Conservation (phyloP, 2,113 vertebrate genomes). For the Craseonycteris thonglongyai region DNA sequence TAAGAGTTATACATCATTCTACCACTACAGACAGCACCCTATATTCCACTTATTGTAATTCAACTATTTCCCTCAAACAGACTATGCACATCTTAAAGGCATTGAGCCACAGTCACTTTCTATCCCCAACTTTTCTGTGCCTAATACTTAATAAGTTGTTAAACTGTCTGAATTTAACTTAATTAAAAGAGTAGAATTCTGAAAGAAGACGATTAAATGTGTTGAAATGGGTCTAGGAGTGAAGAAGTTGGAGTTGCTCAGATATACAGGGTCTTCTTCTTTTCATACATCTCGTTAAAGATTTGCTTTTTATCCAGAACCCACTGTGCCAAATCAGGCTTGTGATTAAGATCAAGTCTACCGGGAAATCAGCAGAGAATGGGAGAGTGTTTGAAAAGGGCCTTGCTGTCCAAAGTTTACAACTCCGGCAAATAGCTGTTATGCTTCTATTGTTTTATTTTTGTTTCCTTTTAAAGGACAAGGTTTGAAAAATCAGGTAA, state of each 20-base stretch:
- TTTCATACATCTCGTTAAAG: constrained; percentile 52
- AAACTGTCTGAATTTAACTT: neutral
- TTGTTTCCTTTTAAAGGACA: constrained; percentile 60
- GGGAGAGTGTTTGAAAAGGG: constrained; percentile 62
- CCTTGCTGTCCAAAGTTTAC: constrained; percentile 65
- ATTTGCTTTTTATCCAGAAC: constrained; percentile 64
- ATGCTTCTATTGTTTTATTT: constrained; percentile 66
- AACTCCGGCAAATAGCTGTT: constrained; percentile 54
- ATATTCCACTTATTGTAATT: neutral
- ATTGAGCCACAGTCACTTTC: neutral
- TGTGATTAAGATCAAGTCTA: constrained; percentile 74
- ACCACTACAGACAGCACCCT: neutral
- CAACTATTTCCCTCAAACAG: neutral
- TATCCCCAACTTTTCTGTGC: neutral
- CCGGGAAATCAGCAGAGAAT: constrained; percentile 65
- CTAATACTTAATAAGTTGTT: neutral
- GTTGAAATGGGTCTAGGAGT: neutral
- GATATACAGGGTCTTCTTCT: constrained; percentile 22
- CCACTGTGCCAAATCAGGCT: constrained; percentile 73
- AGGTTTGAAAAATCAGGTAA: constrained; percentile 46
- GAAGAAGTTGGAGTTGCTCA: neutral
- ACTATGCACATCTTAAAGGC: neutral
- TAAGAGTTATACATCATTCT: neutral
- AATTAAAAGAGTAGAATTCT: neutral
- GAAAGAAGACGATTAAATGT: neutral